Evolutionary conservation across 92 coral and sea anemone genomes (phyloP).

Genomic region (Porites cylindrica): DNA sequence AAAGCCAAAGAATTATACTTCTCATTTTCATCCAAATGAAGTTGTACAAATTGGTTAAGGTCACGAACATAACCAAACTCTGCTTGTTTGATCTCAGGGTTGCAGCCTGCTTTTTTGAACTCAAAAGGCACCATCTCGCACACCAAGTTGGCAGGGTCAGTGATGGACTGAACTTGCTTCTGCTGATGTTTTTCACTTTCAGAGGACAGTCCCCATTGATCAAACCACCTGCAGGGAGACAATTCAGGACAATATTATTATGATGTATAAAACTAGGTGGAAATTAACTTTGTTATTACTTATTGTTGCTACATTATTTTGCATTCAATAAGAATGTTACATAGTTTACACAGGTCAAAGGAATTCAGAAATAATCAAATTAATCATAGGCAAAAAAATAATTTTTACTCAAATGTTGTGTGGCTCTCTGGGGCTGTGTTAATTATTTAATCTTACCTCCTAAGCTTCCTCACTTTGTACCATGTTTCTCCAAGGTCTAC

Average conservation of each 20-base stretch:
- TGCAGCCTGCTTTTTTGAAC: slow-evolving; percentile 33
- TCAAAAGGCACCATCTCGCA: slow-evolving; percentile 55
- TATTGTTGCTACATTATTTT: too few species aligned
- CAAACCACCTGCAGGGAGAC: slow-evolving; percentile 41
- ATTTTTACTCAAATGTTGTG: too few species aligned
- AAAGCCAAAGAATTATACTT: too few species aligned
- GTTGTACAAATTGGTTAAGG: slow-evolving; percentile 36
- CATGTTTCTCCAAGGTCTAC: slow-evolving; percentile 49
- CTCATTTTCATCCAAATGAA: slow-evolving; percentile 45
- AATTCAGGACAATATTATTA: too few species aligned
- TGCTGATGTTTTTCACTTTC: not conserved
- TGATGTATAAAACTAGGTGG: not conserved
- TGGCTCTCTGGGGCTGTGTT: too few species aligned
- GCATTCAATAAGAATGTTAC: not conserved
- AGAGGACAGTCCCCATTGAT: slow-evolving; percentile 45
- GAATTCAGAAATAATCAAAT: not conserved
- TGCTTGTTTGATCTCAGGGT: slow-evolving; percentile 23
- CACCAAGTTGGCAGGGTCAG: slow-evolving; percentile 33
- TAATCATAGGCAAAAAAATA: not conserved
- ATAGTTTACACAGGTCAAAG: not conserved
- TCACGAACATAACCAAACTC: slow-evolving; percentile 48
- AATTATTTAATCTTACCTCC: not conserved
- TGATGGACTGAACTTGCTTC: not conserved
- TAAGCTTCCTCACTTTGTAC: slow-evolving; percentile 10
- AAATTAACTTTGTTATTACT: not conserved